Evolutionary conservation across 1,140 invertebrate genomes (phyloP).

Genomic region (Pogonus chalceus): DNA sequence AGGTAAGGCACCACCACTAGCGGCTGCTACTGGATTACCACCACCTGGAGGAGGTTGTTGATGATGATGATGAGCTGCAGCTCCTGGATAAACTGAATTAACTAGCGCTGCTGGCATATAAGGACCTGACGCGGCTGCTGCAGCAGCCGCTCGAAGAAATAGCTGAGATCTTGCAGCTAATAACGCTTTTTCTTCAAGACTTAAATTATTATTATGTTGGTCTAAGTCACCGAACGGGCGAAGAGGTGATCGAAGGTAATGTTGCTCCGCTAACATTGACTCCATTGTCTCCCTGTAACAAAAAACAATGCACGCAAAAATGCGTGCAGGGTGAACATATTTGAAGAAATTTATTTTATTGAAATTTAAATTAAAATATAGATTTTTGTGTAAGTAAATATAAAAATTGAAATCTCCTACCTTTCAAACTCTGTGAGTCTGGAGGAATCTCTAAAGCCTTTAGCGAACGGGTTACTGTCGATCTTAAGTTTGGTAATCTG

Average conservation of each 20-base stretch:
- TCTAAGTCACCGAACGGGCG: constrained; percentile 61
- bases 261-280: constrained; percentile 68
- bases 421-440: constrained; percentile 74
- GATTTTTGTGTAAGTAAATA: no score
- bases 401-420: constrained; percentile 39
- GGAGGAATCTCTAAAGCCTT: constrained; percentile 74
- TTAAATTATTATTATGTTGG: constrained; percentile 56
- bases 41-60: constrained; percentile 34
- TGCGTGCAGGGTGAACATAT: constrained; percentile 5
- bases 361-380: no score
- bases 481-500: constrained; percentile 84
- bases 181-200: constrained; percentile 64
- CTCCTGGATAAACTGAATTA: constrained; percentile 34
- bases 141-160: constrained; percentile 54
- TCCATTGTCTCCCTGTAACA: constrained; percentile 68
- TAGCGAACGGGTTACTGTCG: constrained; percentile 78
- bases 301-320: constrained; percentile 20
- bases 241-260: constrained; percentile 59
- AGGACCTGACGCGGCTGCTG: constrained; percentile 43
- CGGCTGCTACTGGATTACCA: constrained; percentile 34
- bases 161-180: constrained; percentile 57
- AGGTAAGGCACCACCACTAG: constrained; percentile 21
- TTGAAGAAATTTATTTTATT: no score
- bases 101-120: constrained; percentile 44
- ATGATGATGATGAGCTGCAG: constrained; percentile 19